phyloP scores from a whole-genome alignment of 2,888 invertebrate species.

The Hirtodrosophila duncani region DNA sequence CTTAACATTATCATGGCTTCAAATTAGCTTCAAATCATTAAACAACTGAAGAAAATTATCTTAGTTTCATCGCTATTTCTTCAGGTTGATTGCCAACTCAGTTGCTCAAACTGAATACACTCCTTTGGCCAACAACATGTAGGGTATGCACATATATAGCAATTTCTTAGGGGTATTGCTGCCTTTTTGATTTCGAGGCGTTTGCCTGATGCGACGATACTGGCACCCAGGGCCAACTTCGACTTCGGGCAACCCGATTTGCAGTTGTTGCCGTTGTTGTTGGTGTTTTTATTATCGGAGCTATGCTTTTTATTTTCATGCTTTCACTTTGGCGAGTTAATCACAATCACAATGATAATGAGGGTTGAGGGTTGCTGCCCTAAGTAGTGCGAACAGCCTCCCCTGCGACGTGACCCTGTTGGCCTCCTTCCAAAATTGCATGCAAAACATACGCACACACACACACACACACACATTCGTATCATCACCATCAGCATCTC shows the following conservation, averaged over 20 bases:
- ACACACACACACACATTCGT: constrained; percentile 17
- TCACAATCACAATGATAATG: constrained; percentile 62
- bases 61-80: too few species aligned
- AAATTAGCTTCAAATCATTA: too few species aligned
- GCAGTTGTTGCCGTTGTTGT: constrained; percentile 31
- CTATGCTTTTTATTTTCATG: constrained; percentile 45
- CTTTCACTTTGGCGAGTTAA: constrained; percentile 70
- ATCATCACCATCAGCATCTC: constrained; percentile 30
- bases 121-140: too few species aligned
- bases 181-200: constrained; percentile 78
- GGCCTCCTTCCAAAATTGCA: too few species aligned
- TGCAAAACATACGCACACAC: constrained; percentile 37
- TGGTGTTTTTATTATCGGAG: constrained; percentile 42
- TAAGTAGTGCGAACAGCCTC: background rate
- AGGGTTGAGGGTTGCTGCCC: constrained; percentile 50
- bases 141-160: constrained; percentile 42
- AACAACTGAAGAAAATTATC: too few species aligned
- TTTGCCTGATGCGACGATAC: constrained; percentile 75
- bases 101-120: too few species aligned
- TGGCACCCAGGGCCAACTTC: constrained; percentile 64
- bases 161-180: constrained; percentile 46
- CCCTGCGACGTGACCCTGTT: too few species aligned
- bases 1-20: too few species aligned
- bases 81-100: too few species aligned
- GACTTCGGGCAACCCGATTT: constrained; percentile 25